Percentiles rank a stretch among this genome's conserved stretches.
These are phyloP conservation scores for Athalia circularis DNA, from an alignment of 2,888 invertebrate species.

Conservation along the genomic window DNA sequence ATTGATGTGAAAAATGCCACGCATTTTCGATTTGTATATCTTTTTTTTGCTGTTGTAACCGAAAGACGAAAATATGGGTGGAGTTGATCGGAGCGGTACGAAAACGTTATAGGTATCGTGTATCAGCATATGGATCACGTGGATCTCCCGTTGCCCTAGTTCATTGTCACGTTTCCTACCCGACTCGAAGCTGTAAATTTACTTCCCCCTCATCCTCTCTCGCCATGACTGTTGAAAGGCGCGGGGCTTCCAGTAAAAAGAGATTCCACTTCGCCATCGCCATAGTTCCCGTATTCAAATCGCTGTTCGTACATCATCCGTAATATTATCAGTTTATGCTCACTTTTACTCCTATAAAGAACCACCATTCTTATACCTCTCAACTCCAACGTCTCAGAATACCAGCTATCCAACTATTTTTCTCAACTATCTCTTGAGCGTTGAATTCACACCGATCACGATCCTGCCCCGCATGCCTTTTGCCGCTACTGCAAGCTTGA, in stretches of 20 bases:
- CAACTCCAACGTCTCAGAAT: conserved; percentile 12
- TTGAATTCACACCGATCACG: conserved; percentile 38
- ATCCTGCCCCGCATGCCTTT: no score
- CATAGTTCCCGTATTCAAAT: conserved; percentile 38
- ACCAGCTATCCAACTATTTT: conserved; percentile 18
- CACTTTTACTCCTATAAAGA: conserved; percentile 43
- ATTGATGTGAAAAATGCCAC: no score
- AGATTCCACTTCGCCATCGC: conserved; percentile 33
- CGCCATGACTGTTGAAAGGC: conserved; percentile 38
- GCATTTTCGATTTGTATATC: no score
- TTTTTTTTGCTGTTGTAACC: not conserved
- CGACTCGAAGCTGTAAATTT: conserved; percentile 47
- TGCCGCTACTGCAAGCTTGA: no score
- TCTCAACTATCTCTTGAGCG: conserved; percentile 31
- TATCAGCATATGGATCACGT: conserved; percentile 20
- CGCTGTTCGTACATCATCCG: conserved; percentile 41
- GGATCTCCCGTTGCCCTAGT: conserved; percentile 28
- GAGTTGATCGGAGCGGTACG: not conserved
- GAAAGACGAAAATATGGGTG: not conserved
- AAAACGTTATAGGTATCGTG: not conserved
- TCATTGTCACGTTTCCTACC: conserved; percentile 35
- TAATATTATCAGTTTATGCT: conserved; percentile 42
- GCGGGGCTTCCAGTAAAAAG: conserved; percentile 21
- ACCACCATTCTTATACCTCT: not conserved
- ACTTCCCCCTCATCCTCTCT: conserved; percentile 39